Conservation (phyloP, 2,113 vertebrate species). For the Labrus mixtus region DNA sequence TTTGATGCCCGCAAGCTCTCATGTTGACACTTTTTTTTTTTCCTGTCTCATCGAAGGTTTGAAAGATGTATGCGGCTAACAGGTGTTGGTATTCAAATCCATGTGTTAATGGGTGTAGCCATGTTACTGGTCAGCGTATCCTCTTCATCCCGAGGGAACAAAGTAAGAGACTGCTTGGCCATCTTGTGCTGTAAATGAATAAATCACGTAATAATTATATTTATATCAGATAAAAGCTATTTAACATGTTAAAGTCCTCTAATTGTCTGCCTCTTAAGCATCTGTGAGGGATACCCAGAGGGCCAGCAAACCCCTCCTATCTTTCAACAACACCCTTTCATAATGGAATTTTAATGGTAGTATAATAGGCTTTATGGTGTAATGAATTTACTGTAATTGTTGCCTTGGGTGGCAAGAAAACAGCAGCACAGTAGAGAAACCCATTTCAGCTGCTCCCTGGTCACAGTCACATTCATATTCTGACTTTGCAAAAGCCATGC, state of each 20-base stretch:
- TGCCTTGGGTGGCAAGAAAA: conserved; percentile 65
- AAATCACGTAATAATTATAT: conserved; percentile 53
- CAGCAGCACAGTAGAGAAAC: conserved; percentile 42
- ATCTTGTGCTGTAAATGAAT: conserved; percentile 31
- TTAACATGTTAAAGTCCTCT: conserved; percentile 59
- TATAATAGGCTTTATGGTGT: conserved; percentile 74
- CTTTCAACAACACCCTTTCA: conserved; percentile 65
- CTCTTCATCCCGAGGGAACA: background rate
- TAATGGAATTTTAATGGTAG: conserved; percentile 77
- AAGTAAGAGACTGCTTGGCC: background rate
- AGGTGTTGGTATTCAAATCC: conserved; percentile 20
- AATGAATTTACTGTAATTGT: conserved; percentile 75
- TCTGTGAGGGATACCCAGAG: conserved; percentile 70
- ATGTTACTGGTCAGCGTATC: background rate
- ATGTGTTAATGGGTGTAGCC: background rate
- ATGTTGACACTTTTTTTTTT: conserved; percentile 18
- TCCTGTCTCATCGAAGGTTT: conserved; percentile 17
- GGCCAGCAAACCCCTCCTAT: conserved; percentile 65
- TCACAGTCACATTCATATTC: conserved; percentile 23
- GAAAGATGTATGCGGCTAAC: background rate
- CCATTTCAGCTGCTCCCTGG: conserved; percentile 32
- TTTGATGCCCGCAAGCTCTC: conserved; percentile 23
- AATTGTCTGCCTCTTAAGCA: conserved; percentile 65
- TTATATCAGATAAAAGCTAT: conserved; percentile 55
- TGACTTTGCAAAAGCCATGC: conserved; percentile 14